These are phyloP conservation scores for Anastatus disparis DNA, from an alignment of 1,140 invertebrate species.

Conservation along the genomic window DNA sequence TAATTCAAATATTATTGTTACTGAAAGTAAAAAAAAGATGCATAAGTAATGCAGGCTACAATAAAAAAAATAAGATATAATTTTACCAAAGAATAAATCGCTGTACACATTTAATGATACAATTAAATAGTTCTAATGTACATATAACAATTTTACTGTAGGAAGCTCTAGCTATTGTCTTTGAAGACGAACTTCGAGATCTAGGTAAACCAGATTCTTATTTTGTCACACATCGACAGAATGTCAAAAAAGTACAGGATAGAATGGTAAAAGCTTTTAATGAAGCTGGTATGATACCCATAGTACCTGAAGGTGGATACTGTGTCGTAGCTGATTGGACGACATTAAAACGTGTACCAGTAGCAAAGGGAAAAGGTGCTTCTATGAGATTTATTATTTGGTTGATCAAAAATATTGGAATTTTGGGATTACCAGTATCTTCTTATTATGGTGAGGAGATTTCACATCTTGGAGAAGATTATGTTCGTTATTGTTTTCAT, in stretches of 20 bases:
- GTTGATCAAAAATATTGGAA: constrained; percentile 91
- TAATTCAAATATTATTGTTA: no score
- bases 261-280: constrained; percentile 80
- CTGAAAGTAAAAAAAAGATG: no score
- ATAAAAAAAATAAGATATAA: no score
- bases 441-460: constrained; percentile 89
- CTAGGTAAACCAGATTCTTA: constrained; percentile 85
- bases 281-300: constrained; percentile 88
- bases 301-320: constrained; percentile 89
- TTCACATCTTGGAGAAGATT: constrained; percentile 87
- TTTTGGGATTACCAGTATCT: constrained; percentile 92
- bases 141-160: constrained; percentile 51
- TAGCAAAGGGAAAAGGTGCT: background rate
- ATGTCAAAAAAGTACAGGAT: constrained; percentile 88
- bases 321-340: constrained; percentile 11
- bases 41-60: no score
- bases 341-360: background rate
- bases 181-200: constrained; percentile 85
- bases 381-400: constrained; percentile 87
- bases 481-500: constrained; percentile 92
- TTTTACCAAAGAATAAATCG: no score
- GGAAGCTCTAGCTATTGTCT: constrained; percentile 90
- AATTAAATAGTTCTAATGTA: background rate
- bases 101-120: background rate
- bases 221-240: constrained; percentile 80